Base-by-base conservation (phyloP, 1,140 invertebrate genomes). In the Drosophila cardini region DNA sequence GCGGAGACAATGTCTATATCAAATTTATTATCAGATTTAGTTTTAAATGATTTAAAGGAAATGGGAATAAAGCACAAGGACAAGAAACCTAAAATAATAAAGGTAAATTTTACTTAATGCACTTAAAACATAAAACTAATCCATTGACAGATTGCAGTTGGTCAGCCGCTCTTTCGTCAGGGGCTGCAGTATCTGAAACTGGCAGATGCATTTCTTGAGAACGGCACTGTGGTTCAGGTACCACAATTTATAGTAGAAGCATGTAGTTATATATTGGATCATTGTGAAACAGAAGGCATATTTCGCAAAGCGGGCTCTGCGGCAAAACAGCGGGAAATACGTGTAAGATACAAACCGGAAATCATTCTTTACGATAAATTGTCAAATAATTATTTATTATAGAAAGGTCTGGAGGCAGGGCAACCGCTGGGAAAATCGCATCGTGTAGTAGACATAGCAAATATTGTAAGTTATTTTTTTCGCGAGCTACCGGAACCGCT, bases 271-370 rank as follows among this genome's bases (percentile, higher is more conserved):
- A 94, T 97, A 58, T 92, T 95, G 48, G 92, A 94, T 26, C 94
- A 96, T 91, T 93, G 95, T 30, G 94, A 94, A 36, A 94, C 95
- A 21, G 96, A 97, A 91, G 97, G 97, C 2, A 92, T 98, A 42
- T 98, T 98, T 85, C 93, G 97, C 30, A 97, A 97, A 93, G 96
- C 96, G 70, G 97, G 97, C 2, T 97, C 96, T 10, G 94, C 96
- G 68, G 93, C 94, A 48, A 94, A 96, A 75, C 96, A 97, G 91
- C 95, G 95, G 84, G 96, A 97, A 91, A 94, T 97, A 11, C 95
- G 95, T 91, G 95, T 96, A 93, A 80, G 68, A 4, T 6, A 2
- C 4, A 18, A 46, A 50, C 10, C 10, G 1, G 36, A 4, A 26
- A 78, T 63, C 38, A n/a, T 11, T 32, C 8, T 16, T 1, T 4